Evolutionary conservation across 2,888 invertebrate species (phyloP), one percentile per base, ranked within the genome.

Genomic region (Aelia acuminata): DNA sequence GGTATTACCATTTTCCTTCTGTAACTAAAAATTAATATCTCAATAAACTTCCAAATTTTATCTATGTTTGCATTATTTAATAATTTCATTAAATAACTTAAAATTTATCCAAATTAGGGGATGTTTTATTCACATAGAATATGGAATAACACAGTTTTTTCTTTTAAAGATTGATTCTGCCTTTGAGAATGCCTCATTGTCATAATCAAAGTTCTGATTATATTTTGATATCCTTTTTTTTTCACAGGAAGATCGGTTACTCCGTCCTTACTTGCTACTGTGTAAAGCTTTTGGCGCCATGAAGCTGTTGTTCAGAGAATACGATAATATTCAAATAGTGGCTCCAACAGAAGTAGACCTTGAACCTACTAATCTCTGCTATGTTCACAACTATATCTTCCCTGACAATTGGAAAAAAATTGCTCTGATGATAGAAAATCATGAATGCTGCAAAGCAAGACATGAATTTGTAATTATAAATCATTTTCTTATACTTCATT

Each of bases 211-310:
- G n/a, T n/a, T n/a, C n/a, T n/a, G n/a, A n/a, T 11, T 57, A 26
- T 26, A 70, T 63, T 31, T 1, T 70, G 5, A 70, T 70, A 18
- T 11, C 35, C 2, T 5, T 20, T 18, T 70, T n/a, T 57, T 90
- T 90, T n/a, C 63, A 90, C 63, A 90, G 90, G 75, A 89, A 35
- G 90, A 90, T 70, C 50, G 89, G 22, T 47, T 90, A 13, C 49
- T 90, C 31, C 87, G 84, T 20, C 87, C 89, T 84, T 89, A 85
- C 85, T 86, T 90, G 5, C 57, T 88, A 15, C 57, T 90, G 15
- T 88, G 88, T 43, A 85, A 89, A 70, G 85, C 89, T 3, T 89
- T 86, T 50, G 90, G 89, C 47, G 88, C 86, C 20, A 70, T 89
- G 35, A 86, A 89, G 35, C 84, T 90, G 48, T 84, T 89, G 57